Evolutionary conservation across 2,113 vertebrate species (phyloP).

Genomic region (Phocoena sinus): DNA sequence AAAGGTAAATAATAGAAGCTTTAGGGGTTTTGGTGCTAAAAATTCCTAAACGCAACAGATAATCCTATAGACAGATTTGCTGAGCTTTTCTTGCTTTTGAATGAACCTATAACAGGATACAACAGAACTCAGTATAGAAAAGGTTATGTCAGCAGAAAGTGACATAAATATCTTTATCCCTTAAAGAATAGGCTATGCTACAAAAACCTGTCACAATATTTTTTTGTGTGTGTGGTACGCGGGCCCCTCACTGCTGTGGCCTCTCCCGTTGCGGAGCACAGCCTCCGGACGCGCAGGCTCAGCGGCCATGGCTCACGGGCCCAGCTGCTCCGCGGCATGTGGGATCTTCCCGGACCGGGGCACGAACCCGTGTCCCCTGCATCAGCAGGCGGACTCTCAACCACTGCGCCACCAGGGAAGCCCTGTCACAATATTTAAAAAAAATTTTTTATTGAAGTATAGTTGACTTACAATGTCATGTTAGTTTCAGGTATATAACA

Average conservation of each 20-base stretch:
- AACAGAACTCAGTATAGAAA: not conserved
- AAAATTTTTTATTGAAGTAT: not conserved
- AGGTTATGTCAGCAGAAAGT: not conserved
- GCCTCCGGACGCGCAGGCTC: too few species aligned
- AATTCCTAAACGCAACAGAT: not conserved
- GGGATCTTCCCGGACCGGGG: too few species aligned
- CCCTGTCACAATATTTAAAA: not conserved
- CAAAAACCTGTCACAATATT: not conserved
- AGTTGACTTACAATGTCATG: too few species aligned
- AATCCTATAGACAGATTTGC: not conserved
- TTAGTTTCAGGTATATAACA: not conserved
- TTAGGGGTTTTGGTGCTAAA: not conserved
- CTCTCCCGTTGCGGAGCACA: too few species aligned
- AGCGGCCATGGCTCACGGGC: too few species aligned
- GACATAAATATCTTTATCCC: not conserved
- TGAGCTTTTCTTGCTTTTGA: not conserved
- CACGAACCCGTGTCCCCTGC: too few species aligned
- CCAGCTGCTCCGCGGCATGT: too few species aligned
- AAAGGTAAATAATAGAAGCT: not conserved
- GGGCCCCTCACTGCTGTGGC: too few species aligned
- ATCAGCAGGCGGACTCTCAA: too few species aligned
- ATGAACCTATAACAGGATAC: not conserved
- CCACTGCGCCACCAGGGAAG: too few species aligned
- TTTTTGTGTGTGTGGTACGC: not conserved
- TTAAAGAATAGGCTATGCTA: not conserved